A percentile compares a stretch with the other conserved stretches of the same genome.
phyloP scores from a whole-genome alignment of 2,113 vertebrate genomes.

The Heteronetta atricapilla region DNA sequence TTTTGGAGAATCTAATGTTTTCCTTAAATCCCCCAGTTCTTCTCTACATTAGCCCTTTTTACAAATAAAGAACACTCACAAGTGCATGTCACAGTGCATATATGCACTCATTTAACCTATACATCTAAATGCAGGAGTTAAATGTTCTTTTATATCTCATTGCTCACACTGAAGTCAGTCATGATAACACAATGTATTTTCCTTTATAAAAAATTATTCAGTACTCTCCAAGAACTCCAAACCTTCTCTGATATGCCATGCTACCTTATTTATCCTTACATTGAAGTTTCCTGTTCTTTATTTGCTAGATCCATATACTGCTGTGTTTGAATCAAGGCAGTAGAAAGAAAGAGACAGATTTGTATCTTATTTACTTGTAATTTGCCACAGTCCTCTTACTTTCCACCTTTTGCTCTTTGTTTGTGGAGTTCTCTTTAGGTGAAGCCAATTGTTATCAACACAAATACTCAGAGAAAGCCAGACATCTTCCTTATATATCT shows the following conservation, averaged over 20 bases:
- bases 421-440: not conserved
- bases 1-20: not conserved
- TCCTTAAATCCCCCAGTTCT: not conserved
- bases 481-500: not conserved
- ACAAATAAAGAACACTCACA: not conserved
- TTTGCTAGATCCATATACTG: not conserved
- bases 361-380: not conserved
- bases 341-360: not conserved
- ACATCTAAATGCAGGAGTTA: not conserved
- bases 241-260: not conserved
- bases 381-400: not conserved
- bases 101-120: not conserved
- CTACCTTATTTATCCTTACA: not conserved
- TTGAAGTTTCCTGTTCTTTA: not conserved
- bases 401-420: not conserved
- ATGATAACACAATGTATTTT: not conserved
- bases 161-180: not conserved
- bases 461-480: not conserved
- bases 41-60: not conserved
- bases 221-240: not conserved
- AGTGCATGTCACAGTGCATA: not conserved
- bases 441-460: not conserved
- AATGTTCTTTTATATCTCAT: not conserved
- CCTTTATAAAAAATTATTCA: not conserved
- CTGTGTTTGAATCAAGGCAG: not conserved